Evolutionary conservation across 2,113 vertebrate species (phyloP).

Genomic region (Macroglossus sobrinus): DNA sequence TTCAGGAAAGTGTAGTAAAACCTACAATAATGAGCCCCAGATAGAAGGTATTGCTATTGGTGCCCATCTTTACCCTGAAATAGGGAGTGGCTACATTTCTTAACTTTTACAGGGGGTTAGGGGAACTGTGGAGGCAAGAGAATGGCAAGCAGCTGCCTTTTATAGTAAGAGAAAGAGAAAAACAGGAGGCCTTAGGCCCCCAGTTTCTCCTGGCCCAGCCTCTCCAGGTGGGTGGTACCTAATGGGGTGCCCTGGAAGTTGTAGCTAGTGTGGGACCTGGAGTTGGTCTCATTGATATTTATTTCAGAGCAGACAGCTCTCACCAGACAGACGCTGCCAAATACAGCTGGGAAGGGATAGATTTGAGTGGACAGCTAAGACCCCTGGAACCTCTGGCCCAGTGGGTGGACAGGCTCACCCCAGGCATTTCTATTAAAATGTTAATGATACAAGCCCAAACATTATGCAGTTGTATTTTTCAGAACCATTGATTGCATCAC

Average conservation of each 20-base stretch:
- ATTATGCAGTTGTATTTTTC: not conserved
- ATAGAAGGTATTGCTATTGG: not conserved
- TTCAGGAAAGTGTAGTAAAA: not conserved
- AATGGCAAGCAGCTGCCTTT: not conserved
- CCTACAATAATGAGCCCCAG: not conserved
- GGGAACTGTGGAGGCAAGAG: fast-evolving
- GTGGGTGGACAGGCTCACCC: not conserved
- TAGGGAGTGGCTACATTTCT: not conserved
- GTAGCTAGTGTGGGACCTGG: not conserved
- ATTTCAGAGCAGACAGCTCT: not conserved
- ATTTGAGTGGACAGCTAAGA: not conserved
- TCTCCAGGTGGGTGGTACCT: not conserved
- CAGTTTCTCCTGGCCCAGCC: not conserved
- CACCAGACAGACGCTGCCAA: fast-evolving
- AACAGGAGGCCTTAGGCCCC: not conserved
- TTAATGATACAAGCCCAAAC: not conserved
- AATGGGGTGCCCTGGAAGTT: not conserved
- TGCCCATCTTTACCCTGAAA: not conserved
- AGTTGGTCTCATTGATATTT: not conserved
- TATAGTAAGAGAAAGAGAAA: not conserved
- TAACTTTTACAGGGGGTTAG: not conserved
- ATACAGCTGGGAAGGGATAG: not conserved
- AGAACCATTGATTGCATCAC: not conserved
- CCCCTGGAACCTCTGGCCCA: too few species aligned
- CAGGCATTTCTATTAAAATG: not conserved